Conservation (phyloP, 2,888 invertebrate genomes). For the Halictus ligatus region DNA sequence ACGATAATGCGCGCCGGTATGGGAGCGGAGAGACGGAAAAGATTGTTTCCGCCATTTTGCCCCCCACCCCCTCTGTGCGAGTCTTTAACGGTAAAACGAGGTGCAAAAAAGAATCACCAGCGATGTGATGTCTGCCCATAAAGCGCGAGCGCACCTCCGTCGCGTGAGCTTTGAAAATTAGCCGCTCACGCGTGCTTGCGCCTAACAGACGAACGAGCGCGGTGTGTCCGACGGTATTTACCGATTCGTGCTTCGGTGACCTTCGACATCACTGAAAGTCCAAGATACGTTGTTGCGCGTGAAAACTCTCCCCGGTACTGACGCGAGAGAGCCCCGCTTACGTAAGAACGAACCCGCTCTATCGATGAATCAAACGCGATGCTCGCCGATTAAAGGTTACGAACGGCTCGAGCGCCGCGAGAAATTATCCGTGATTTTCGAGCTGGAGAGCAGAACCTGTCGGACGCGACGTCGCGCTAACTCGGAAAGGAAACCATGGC, state of each 20-base stretch:
- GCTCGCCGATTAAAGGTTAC: constrained; percentile 40
- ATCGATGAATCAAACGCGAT: constrained; percentile 53
- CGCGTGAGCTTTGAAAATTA: background rate
- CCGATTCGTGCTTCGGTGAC: constrained; percentile 61
- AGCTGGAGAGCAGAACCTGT: background rate
- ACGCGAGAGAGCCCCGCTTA: constrained; percentile 17
- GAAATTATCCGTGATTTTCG: background rate
- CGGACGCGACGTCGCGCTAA: background rate
- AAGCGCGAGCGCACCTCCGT: background rate
- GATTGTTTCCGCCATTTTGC: background rate
- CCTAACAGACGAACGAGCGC: constrained; percentile 41
- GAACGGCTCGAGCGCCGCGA: background rate
- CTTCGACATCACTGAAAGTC: constrained; percentile 58
- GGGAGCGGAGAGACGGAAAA: background rate
- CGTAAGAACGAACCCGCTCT: constrained; percentile 21
- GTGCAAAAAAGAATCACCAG: background rate
- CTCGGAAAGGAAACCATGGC: background rate
- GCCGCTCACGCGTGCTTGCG: constrained; percentile 29
- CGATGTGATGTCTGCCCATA: background rate
- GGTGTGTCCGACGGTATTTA: constrained; percentile 49
- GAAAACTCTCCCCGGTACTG: constrained; percentile 15
- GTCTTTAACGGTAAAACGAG: background rate
- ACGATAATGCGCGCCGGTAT: background rate
- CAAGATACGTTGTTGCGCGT: constrained; percentile 24
- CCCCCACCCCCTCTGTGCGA: background rate